Conservation (phyloP, 2,888 invertebrate species). For the Oegoconia quadripuncta region DNA sequence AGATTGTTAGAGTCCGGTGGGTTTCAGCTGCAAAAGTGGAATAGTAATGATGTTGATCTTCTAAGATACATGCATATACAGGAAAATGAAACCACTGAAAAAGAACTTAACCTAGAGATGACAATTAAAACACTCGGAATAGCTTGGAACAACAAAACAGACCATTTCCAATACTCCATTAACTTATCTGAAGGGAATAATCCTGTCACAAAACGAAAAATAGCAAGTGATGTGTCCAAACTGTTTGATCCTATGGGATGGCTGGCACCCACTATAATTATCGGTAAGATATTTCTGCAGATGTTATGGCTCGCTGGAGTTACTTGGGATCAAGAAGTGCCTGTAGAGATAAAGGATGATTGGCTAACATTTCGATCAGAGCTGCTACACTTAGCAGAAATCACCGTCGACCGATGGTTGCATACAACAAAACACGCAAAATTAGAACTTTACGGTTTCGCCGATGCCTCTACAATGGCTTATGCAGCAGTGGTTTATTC, state of each 20-base stretch:
- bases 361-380: slow-evolving; percentile 20
- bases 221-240: slow-evolving; percentile 16
- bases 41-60: slow-evolving; percentile 15
- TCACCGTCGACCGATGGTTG: slow-evolving; percentile 4
- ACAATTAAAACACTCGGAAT: slow-evolving; percentile 23
- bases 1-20: slow-evolving; percentile 19
- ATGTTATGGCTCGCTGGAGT: slow-evolving; percentile 22
- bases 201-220: slow-evolving; percentile 20
- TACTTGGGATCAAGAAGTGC: slow-evolving; percentile 23
- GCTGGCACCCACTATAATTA: slow-evolving; percentile 18
- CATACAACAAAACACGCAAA: not conserved
- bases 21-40: slow-evolving; percentile 22
- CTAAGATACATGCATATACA: slow-evolving; percentile 5
- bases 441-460: slow-evolving; percentile 12
- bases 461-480: slow-evolving; percentile 8
- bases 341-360: slow-evolving; percentile 4
- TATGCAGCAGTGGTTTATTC: not conserved
- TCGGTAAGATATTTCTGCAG: slow-evolving; percentile 21
- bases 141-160: slow-evolving; percentile 18
- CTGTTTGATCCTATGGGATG: slow-evolving; percentile 25
- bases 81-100: not conserved
- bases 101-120: slow-evolving; percentile 19
- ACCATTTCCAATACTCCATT: slow-evolving; percentile 17
- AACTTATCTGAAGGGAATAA: slow-evolving; percentile 3
- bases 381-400: slow-evolving; percentile 5